phyloP scores from a whole-genome alignment of 2,888 invertebrate genomes.

The Loripinus fragilis region DNA sequence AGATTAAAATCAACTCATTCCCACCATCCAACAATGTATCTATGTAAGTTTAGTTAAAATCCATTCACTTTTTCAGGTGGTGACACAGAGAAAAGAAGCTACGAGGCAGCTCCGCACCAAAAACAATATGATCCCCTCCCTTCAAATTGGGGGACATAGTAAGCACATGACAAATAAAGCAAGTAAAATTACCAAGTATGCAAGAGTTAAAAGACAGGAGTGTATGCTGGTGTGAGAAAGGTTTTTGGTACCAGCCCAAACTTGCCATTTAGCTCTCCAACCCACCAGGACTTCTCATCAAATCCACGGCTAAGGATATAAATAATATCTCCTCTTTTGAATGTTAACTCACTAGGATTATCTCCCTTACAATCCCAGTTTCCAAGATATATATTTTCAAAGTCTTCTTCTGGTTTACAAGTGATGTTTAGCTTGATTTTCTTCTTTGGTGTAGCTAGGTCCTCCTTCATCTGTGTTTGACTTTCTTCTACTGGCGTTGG shows the following conservation, averaged over 20 bases:
- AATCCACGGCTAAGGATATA: slow-evolving; percentile 77
- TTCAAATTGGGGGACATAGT: too few species aligned
- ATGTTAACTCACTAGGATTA: slow-evolving; percentile 74
- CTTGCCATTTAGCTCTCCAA: slow-evolving; percentile 75
- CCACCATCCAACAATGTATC: too few species aligned
- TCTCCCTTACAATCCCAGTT: slow-evolving; percentile 78
- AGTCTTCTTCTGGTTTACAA: slow-evolving; percentile 69
- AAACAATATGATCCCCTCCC: too few species aligned
- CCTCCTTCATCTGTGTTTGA: too few species aligned
- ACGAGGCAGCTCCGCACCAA: too few species aligned
- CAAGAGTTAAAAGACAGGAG: slow-evolving; percentile 45
- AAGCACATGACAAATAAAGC: too few species aligned
- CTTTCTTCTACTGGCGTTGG: slow-evolving; percentile 22
- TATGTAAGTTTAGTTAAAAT: too few species aligned
- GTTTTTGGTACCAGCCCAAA: slow-evolving; percentile 80
- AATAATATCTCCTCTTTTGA: slow-evolving; percentile 79
- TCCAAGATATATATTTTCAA: slow-evolving; percentile 78
- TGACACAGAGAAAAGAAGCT: too few species aligned
- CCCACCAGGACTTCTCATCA: slow-evolving; percentile 80
- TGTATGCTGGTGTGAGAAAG: slow-evolving; percentile 78
- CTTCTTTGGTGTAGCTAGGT: slow-evolving; percentile 21
- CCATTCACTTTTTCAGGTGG: too few species aligned
- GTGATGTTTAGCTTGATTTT: slow-evolving; percentile 46
- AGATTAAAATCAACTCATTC: too few species aligned
- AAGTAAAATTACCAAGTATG: too few species aligned